A percentile compares a stretch with the other conserved stretches of the same genome.
Conservation (phyloP, 2,797 vertebrate genomes). For the Enoplosus armatus region DNA sequence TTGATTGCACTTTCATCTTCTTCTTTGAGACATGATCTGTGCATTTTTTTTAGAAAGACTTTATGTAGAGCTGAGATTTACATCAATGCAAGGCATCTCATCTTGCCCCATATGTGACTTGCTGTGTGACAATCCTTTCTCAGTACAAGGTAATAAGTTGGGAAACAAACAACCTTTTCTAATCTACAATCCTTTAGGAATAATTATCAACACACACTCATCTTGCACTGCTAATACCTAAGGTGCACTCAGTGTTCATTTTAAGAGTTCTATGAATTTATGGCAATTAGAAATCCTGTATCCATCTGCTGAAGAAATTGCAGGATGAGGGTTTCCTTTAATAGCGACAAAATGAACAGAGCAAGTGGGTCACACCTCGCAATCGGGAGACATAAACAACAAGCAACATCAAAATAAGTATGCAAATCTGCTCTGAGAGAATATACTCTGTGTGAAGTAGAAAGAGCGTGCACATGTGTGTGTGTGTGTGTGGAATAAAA, state of each 20-base stretch:
- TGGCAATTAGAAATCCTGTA: conserved; percentile 68
- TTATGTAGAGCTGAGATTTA: neutral
- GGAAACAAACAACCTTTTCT: conserved; percentile 5
- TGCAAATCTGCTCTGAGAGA: conserved; percentile 74
- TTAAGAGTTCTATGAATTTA: conserved; percentile 50
- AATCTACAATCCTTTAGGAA: conserved; percentile 30
- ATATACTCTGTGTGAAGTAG: conserved; percentile 54
- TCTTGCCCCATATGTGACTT: neutral
- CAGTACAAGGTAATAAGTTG: neutral
- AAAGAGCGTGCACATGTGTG: conserved; percentile 36
- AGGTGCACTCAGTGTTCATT: conserved; percentile 31
- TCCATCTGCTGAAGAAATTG: conserved; percentile 54
- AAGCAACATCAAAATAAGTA: conserved; percentile 71
- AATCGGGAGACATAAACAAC: conserved; percentile 71
- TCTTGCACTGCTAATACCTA: conserved; percentile 37
- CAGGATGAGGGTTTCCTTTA: conserved; percentile 59
- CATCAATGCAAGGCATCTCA: neutral
- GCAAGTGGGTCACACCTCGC: conserved; percentile 76
- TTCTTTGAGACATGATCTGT: neutral
- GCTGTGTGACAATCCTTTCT: conserved; percentile 17
- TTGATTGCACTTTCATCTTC: conserved; percentile 9
- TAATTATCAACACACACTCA: conserved; percentile 25
- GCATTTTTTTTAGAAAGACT: neutral
- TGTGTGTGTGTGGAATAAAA: conserved; percentile 34
- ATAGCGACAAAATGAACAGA: conserved; percentile 72